phyloP scores from a whole-genome alignment of 1,140 invertebrate species.

The Saccostrea echinata region DNA sequence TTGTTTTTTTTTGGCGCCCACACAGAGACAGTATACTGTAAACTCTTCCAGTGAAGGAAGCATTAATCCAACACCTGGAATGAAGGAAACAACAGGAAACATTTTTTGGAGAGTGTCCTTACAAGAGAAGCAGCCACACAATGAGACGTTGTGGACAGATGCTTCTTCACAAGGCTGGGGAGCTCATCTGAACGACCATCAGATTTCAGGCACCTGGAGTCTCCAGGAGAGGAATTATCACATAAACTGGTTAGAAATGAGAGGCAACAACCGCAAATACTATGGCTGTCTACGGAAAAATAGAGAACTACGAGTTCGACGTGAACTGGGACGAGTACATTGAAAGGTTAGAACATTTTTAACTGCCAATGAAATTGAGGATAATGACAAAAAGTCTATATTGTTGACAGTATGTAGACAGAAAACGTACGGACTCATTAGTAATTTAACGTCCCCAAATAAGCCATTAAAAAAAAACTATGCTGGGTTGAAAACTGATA shows the following conservation, averaged over 20 bases:
- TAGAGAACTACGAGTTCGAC: not conserved
- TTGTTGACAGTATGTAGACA: not conserved
- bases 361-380: not conserved
- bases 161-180: slow-evolving; percentile 40
- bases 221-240: not conserved
- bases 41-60: not conserved
- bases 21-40: not conserved
- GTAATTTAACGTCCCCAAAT: slow-evolving; percentile 26
- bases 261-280: not conserved
- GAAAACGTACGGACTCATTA: too few species aligned
- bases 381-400: not conserved
- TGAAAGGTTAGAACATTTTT: not conserved
- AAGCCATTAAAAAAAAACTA: slow-evolving; percentile 21
- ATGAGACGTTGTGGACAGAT: slow-evolving; percentile 44
- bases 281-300: not conserved
- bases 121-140: slow-evolving; percentile 6
- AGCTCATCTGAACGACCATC: slow-evolving; percentile 22
- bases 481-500: not conserved
- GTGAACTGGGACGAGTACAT: not conserved
- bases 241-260: slow-evolving; percentile 46
- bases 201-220: slow-evolving; percentile 39
- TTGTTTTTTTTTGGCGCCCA: slow-evolving; percentile 45
- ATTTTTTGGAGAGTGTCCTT: slow-evolving; percentile 37
- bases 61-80: not conserved
- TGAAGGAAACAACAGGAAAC: slow-evolving; percentile 29